Evolutionary conservation across 2,113 vertebrate species (phyloP), one percentile per base, ranked within the genome.

Genomic region (Sinocyclocheilus maitianheensis): DNA sequence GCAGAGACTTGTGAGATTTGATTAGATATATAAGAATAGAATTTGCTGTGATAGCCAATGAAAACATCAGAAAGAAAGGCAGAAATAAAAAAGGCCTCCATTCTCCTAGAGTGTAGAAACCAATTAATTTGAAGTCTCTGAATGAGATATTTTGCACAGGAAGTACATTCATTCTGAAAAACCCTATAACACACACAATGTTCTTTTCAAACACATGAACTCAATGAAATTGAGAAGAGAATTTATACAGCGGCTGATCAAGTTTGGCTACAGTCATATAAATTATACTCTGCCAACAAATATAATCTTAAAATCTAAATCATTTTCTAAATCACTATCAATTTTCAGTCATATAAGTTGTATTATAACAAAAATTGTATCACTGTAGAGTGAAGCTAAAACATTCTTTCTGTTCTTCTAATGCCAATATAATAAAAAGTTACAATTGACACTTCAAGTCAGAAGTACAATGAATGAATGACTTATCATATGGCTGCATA

Each of bases 121-220:
- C 30, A 34, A 34, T 34, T 34, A 34, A 34, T 34, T 34, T 34
- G 30, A 34, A 34, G 30, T 34, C 30, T 34, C 2, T 34, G 30
- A 34, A 34, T 34, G 30, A 34, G 30, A 34, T 34, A 34, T 34
- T 34, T 34, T 34, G 30, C 2, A 3, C 30, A 34, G 30, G 30
- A 34, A 82, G 51, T 20, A 16, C 18, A 13, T 43, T 34, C 84
- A 85, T 85, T 26, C 40, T 85, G 16, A 26, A 30, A 22, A 60
- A 4, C 40, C 24, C 51, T 10, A 46, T 4, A 18, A 20, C 22
- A 76, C 22, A 74, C 37, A 20, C 2, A 46, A 6, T 18, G 14
- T 53, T 77, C 24, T 77, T n/a, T 53, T 53, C 13, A 77, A 77
- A 77, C 6, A 55, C 16, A 76, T 51, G 1, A 51, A 26, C 7